Percentiles rank a stretch among this genome's conserved stretches.
Evolutionary conservation across 2,888 invertebrate genomes (phyloP).

Genomic region (Cabera pusaria): DNA sequence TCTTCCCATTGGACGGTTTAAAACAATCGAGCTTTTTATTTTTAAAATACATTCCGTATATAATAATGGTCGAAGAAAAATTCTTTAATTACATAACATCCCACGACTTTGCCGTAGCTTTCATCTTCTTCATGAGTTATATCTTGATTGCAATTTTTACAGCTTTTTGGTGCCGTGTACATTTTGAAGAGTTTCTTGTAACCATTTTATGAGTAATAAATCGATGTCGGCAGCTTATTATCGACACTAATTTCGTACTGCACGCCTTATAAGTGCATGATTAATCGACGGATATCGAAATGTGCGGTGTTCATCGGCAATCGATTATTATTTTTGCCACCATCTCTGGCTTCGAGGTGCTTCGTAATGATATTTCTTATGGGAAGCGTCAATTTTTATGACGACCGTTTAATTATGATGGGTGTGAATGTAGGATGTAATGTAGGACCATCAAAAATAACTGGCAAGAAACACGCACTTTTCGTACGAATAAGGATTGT

Average conservation of each 20-base stretch:
- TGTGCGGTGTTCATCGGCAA: slow-evolving; percentile 50
- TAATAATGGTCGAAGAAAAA: slow-evolving; percentile 4
- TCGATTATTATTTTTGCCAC: slow-evolving; percentile 49
- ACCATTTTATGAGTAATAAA: slow-evolving; percentile 48
- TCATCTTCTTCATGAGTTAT: slow-evolving; percentile 6
- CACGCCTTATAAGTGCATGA: slow-evolving; percentile 58
- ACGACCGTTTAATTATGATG: slow-evolving; percentile 30
- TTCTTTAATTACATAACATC: slow-evolving; percentile 9
- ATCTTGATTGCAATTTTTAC: slow-evolving; percentile 16
- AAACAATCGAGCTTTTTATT: slow-evolving; percentile 5
- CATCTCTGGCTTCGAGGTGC: slow-evolving; percentile 36
- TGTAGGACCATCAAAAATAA: slow-evolving; percentile 25
- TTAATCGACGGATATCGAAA: slow-evolving; percentile 63
- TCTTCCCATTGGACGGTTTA: background rate
- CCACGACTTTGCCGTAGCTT: slow-evolving; percentile 7
- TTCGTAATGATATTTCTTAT: slow-evolving; percentile 43
- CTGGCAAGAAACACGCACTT: slow-evolving; percentile 9
- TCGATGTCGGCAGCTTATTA: slow-evolving; percentile 56
- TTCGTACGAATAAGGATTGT: slow-evolving; percentile 5
- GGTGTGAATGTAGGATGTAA: slow-evolving; percentile 17
- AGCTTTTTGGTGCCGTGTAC: slow-evolving; percentile 16
- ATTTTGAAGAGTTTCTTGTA: slow-evolving; percentile 34
- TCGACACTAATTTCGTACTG: slow-evolving; percentile 51
- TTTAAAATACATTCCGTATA: slow-evolving; percentile 13
- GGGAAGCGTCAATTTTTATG: slow-evolving; percentile 40